phyloP scores from a whole-genome alignment of 2,797 vertebrate species.

The Sebastes iracundus region DNA sequence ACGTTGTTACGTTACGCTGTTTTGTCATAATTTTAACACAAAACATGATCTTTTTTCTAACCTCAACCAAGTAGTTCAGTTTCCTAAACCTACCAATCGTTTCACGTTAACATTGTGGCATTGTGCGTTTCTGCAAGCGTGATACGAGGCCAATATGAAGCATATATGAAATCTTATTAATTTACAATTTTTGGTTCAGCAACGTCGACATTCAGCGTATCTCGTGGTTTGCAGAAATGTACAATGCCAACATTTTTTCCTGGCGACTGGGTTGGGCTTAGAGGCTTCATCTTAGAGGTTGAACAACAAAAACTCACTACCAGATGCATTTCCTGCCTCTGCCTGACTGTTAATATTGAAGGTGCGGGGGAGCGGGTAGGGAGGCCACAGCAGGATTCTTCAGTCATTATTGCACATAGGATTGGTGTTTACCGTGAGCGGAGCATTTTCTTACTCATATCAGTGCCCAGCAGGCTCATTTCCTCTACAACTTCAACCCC shows the following conservation, averaged over 20 bases:
- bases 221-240: background rate
- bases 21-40: no score
- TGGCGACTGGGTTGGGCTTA: background rate
- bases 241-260: background rate
- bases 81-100: no score
- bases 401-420: constrained; percentile 50
- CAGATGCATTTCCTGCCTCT: background rate
- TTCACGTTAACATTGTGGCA: no score
- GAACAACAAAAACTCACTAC: background rate
- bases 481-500: constrained; percentile 40
- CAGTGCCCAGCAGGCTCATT: constrained; percentile 51
- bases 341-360: constrained; percentile 26
- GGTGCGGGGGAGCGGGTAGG: background rate
- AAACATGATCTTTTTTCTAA: no score
- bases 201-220: background rate
- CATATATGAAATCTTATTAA: background rate
- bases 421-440: constrained; percentile 48
- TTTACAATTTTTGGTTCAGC: background rate
- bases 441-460: constrained; percentile 51
- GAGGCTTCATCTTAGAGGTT: background rate
- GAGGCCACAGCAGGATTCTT: constrained; percentile 52
- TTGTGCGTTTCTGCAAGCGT: background rate
- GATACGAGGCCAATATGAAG: background rate
- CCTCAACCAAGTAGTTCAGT: no score
- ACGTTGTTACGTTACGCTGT: no score